Conservation (phyloP, 2,888 invertebrate species). For the Heterodera filipjevi region DNA sequence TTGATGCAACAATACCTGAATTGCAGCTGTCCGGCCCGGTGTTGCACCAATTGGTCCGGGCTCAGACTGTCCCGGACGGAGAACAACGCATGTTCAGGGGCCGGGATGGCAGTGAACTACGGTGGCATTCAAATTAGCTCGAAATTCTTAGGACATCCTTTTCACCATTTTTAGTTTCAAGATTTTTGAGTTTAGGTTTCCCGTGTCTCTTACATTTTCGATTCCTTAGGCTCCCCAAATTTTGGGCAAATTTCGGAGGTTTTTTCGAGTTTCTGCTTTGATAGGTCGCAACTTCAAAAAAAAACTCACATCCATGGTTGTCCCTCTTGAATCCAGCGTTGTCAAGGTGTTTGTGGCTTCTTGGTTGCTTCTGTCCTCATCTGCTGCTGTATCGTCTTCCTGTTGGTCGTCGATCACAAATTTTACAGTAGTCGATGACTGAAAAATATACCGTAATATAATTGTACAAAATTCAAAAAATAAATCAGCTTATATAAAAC, state of each 20-base stretch:
- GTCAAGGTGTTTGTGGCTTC: background rate
- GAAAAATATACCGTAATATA: constrained; percentile 5
- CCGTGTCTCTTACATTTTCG: too few relatives aligned
- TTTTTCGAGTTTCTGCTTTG: background rate
- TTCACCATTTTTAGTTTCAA: too few relatives aligned
- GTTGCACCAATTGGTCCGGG: background rate
- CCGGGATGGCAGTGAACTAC: constrained; percentile 12
- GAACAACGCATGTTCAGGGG: constrained; percentile 7
- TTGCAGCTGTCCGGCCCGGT: background rate
- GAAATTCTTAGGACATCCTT: too few relatives aligned
- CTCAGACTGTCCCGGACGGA: constrained; percentile 9
- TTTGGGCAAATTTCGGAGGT: background rate
- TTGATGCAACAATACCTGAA: background rate
- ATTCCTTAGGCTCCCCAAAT: too few relatives aligned
- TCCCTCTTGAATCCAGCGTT: background rate
- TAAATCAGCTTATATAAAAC: too few relatives aligned
- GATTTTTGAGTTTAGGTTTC: too few relatives aligned
- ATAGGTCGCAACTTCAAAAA: background rate
- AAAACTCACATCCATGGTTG: background rate
- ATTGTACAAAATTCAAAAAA: background rate
- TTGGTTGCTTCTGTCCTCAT: background rate
- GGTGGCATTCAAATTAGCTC: background rate
- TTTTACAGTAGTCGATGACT: constrained; percentile 32
- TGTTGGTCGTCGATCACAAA: constrained; percentile 46
- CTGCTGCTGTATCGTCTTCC: background rate